Conservation (phyloP, 1,140 invertebrate species). For the Harlomillsia oculata region DNA sequence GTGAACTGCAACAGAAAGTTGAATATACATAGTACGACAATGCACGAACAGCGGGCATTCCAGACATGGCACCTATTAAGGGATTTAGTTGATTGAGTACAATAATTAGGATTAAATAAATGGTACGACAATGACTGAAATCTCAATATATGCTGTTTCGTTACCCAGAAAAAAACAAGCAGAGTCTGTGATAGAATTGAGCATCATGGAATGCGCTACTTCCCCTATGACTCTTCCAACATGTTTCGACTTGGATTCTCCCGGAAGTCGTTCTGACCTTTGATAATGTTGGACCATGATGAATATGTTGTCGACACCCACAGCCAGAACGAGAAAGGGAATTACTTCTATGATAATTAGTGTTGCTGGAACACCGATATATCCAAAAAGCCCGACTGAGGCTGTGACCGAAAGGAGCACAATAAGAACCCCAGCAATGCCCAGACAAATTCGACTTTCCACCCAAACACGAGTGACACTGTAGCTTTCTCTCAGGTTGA, state of each 20-base stretch:
- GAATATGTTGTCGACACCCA: constrained; percentile 93
- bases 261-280: constrained; percentile 44
- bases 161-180: constrained; percentile 88
- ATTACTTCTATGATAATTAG: constrained; percentile 84
- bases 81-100: constrained; percentile 40
- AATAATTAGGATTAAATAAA: too few species aligned
- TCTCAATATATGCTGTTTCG: constrained; percentile 7
- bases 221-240: constrained; percentile 79
- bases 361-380: constrained; percentile 62
- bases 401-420: constrained; percentile 72
- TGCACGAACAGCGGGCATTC: constrained; percentile 94
- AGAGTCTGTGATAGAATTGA: constrained; percentile 85
- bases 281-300: constrained; percentile 59
- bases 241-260: constrained; percentile 72
- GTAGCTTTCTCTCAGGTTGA: constrained; percentile 70
- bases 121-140: too few species aligned
- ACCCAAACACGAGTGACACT: constrained; percentile 59
- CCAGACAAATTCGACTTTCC: constrained; percentile 72
- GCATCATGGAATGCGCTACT: constrained; percentile 81
- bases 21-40: constrained; percentile 95
- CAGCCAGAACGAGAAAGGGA: constrained; percentile 82
- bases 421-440: constrained; percentile 69
- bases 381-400: constrained; percentile 77
- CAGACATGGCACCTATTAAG: constrained; percentile 66
- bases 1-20: constrained; percentile 98